Base-by-base conservation (phyloP, 2,888 invertebrate genomes). In the Ennomos quercinarius region DNA sequence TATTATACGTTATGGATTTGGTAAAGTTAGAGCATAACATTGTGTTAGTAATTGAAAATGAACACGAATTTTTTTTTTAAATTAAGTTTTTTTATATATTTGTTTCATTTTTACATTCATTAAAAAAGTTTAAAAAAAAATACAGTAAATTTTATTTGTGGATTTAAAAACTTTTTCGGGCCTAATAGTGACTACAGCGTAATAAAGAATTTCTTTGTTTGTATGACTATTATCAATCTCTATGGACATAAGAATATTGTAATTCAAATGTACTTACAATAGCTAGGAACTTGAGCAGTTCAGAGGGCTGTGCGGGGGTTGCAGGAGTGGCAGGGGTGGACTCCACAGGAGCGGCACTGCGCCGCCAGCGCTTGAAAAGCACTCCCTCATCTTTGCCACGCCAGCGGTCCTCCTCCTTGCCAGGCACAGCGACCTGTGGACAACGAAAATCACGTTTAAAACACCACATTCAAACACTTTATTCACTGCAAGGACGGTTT, bases 231-330 rank as follows among this genome's bases (percentile, higher is more conserved):
- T 0, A 48, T 11, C 27, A 38, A 8, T 12, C 4, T 36, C 12
- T 40, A 12, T 17, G 11, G 6, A 37, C 10, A 47, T 8, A 35
- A 40, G 9, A 8, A 47, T 11, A 17, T 4, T 10, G 51, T 35
- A 10, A 44, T 34, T 54, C 37, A 48, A 12, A 27, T 9, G 34
- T 87, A 95, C 96, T 96, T 94, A 96, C 96, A 93, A 96, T 95
- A 77, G 96, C 96, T 84, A 97, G 89, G 84, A 96, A 96, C 89
- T 96, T 96, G 71, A 96, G 93, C 70, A 93, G 77, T 43, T 93
- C 93, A 48, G 93, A 93, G 56, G 93, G 85, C 74, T 89, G 91
- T 57, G 86, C 75, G 1, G 80, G 72, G 13, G 83, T 73, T 9
- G 87, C 72, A 44, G 84, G 74, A 10, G 80, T 68, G 40, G 82